Evolutionary conservation across 1,140 invertebrate genomes (phyloP), one percentile per base, ranked within the genome.

Genomic region (Phortica variegata): DNA sequence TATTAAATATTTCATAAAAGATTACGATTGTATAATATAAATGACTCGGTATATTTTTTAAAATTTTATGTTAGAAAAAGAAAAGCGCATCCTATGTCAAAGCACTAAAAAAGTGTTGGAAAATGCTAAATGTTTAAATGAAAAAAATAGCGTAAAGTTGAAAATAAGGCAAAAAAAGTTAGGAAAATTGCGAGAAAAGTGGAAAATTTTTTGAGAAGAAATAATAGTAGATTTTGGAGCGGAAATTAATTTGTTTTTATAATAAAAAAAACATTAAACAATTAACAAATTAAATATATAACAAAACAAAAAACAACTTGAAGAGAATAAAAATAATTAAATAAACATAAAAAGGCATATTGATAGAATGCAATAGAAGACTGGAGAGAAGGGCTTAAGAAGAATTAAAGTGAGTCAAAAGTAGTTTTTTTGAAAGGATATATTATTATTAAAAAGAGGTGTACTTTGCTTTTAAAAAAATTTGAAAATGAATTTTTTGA

Each of bases 281-380:
- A 39, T 48, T 52, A 52, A 36, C 49, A 44, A 41, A 60, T 50
- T 46, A 43, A 53, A 43, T 34, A 47, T 39, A 56, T 19, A 40
- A 7, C 29, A 8, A 8, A 31, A 31, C 7, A 31, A 31, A 12
- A 7, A 12, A 31, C 7, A 31, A 8, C 29, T 31, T 12, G 29
- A 8, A 31, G 12, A 7, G 12, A 31, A 31, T 12, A 31, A 7
- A 31, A 31, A 31, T 8, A 31, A 31, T 8, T 31, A 31, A 8
- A 31, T 31, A 31, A 31, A 31, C 29, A 31, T 8, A 12, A 8
- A 31, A 8, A 56, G 56, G 60, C 48, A 36, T 23, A 19, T 61
- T 61, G 58, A 23, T 45, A 43, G 40, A 34, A 54, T 50, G 42
- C 7, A 31, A 12, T 31, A 7, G 29, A 31, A 31, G 12, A 31